These are phyloP conservation scores for Sclerurus mexicanus DNA, from an alignment of 2,113 vertebrate genomes.

Conservation along the genomic window DNA sequence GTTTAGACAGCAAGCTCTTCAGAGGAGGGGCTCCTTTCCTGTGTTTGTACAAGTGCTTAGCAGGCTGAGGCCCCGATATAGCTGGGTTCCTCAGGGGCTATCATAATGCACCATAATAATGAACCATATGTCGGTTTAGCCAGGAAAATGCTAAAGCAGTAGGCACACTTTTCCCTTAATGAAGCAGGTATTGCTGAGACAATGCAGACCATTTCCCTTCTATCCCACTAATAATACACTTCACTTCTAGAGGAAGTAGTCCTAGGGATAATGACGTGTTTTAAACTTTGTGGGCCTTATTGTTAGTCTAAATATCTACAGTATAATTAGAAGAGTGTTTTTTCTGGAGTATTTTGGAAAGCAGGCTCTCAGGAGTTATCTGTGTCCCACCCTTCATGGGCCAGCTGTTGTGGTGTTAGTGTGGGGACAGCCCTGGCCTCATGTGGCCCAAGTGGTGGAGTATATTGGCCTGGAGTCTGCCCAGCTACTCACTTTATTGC, in stretches of 20 bases:
- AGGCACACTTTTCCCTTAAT: constrained; percentile 25
- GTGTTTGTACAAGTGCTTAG: constrained; percentile 66
- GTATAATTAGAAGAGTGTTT: not conserved
- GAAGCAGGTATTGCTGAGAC: constrained; percentile 55
- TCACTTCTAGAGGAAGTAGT: constrained; percentile 30
- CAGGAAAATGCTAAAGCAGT: constrained; percentile 31
- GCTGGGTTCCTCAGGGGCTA: constrained; percentile 48
- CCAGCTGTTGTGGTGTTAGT: not conserved
- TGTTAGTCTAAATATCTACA: not conserved
- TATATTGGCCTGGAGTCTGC: not conserved
- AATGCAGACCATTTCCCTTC: constrained; percentile 32
- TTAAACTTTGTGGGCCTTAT: not conserved
- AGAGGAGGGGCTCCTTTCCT: constrained; percentile 65
- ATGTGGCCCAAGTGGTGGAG: not conserved
- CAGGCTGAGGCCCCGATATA: constrained; percentile 39
- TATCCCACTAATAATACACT: not conserved
- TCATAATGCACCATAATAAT: constrained; percentile 14
- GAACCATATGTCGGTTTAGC: constrained; percentile 34
- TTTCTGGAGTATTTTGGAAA: not conserved
- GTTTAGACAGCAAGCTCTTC: constrained; percentile 56
- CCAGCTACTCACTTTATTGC: not conserved
- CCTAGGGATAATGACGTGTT: constrained; percentile 6
- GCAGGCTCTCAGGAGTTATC: fast-evolving
- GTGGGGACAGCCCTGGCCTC: not conserved
- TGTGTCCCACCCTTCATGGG: fast-evolving